phyloP scores from a whole-genome alignment of 2,888 invertebrate genomes.

The Junonia oenone region DNA sequence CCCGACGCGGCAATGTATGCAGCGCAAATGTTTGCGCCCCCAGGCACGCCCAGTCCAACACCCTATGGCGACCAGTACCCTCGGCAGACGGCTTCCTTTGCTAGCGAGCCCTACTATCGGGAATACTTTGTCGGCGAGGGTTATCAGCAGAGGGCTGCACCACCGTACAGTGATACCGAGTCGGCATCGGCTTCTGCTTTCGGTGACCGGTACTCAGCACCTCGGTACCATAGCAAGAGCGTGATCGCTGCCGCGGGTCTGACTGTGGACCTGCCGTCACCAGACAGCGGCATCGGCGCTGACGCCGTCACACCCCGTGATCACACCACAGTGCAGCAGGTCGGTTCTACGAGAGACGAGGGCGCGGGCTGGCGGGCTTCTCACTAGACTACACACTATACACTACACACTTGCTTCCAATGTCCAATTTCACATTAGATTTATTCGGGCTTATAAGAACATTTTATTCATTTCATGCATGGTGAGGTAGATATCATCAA shows the following conservation, averaged over 20 bases:
- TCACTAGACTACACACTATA: slow-evolving; percentile 36
- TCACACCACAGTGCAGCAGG: slow-evolving; percentile 94
- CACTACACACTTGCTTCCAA: slow-evolving; percentile 33
- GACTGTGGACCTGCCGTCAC: slow-evolving; percentile 95
- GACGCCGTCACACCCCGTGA: slow-evolving; percentile 95
- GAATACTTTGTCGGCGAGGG: slow-evolving; percentile 86
- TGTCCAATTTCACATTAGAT: slow-evolving; percentile 9
- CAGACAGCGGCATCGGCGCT: slow-evolving; percentile 97
- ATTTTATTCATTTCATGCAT: background rate
- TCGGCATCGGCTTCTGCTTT: slow-evolving; percentile 82
- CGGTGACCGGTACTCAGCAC: slow-evolving; percentile 84
- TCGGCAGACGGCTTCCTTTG: slow-evolving; percentile 80
- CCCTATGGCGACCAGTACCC: slow-evolving; percentile 77
- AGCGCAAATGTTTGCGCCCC: slow-evolving; percentile 84
- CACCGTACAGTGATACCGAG: slow-evolving; percentile 77
- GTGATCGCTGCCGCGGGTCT: slow-evolving; percentile 88
- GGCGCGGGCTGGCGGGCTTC: slow-evolving; percentile 71
- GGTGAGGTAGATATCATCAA: slow-evolving; percentile 2
- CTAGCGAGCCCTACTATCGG: slow-evolving; percentile 88
- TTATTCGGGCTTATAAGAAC: slow-evolving; percentile 3
- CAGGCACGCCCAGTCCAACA: slow-evolving; percentile 83
- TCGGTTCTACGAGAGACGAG: slow-evolving; percentile 69
- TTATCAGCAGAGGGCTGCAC: slow-evolving; percentile 80
- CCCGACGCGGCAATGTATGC: slow-evolving; percentile 84
- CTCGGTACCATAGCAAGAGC: slow-evolving; percentile 86